Percentiles rank a stretch among this genome's conserved stretches.
These are phyloP conservation scores for Ammodytes dubius DNA, from an alignment of 2,113 vertebrate genomes.

Conservation along the genomic window DNA sequence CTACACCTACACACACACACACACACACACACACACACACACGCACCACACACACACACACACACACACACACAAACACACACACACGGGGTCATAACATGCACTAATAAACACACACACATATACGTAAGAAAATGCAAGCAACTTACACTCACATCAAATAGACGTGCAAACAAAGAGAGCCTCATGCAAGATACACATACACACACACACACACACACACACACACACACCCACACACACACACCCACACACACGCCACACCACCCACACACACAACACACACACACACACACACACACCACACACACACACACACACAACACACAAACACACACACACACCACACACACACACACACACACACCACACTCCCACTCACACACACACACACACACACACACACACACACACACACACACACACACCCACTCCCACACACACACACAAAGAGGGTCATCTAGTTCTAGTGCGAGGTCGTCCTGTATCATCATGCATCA, in stretches of 20 bases:
- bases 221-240: no score
- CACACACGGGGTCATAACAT: neutral
- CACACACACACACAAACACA: neutral
- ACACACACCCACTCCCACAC: no score
- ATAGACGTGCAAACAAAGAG: neutral
- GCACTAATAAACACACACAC: neutral
- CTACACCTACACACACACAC: constrained; percentile 13
- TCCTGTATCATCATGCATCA: constrained; percentile 28
- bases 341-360: neutral
- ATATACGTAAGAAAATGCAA: neutral
- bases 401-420: no score
- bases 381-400: no score
- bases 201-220: no score
- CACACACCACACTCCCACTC: no score
- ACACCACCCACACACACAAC: no score
- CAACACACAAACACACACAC: constrained; percentile 5
- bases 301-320: no score
- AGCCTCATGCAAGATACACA: neutral
- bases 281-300: no score
- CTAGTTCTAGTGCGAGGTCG: constrained; percentile 12
- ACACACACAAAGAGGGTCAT: constrained; percentile 29
- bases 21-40: constrained; percentile 20
- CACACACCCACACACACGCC: no score
- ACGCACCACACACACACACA: no score
- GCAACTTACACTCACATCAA: neutral